Base-by-base conservation (phyloP, 2,888 invertebrate species). In the Choristoneura rosaceana region DNA sequence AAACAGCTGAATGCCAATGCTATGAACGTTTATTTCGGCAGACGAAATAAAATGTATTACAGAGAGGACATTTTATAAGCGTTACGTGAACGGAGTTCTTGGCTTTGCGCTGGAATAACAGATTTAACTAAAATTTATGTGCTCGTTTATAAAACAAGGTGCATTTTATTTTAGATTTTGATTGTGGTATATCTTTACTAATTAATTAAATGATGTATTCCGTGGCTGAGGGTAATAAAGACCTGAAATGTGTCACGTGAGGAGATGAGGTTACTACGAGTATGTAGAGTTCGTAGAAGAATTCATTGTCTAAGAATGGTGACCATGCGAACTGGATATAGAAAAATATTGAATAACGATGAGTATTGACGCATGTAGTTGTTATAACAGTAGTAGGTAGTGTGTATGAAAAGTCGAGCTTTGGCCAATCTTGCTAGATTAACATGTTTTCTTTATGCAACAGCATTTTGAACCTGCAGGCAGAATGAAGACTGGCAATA, bases 1-100 rank as follows among this genome's bases (percentile, higher is more conserved):
- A 87, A 88, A 88, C 87, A 86, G 87, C 83, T 89, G 90, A 92
- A 93, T 92, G 90, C 91, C 91, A 91, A 92, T 92, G 90, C 90
- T 90, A 91, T 68, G 55, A 63, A 86, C 83, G 77, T 86, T 84
- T 89, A 91, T 91, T 90, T 88, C 79, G 79, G 87, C 82, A 81
- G 84, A 12, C 82, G 81, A 80, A 85, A 84, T 84, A 83, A 84
- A 84, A 79, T 78, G 78, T 75, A 77, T 76, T 76, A 79, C 79
- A 81, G 78, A 77, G 81, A 81, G 78, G 76, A 78, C 77, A 73
- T 73, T 69, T 73, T 68, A 68, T 76, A 50, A 78, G 76, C 76
- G 76, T 69, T 70, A 71, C 69, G 71, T 60, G 74, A 76, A 75
- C 33, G 74, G 68, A 62, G 76, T 79, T 76, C 75, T 73, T 73